Evolutionary conservation across 1,140 invertebrate species (phyloP).

Genomic region (Hyles vespertilio): DNA sequence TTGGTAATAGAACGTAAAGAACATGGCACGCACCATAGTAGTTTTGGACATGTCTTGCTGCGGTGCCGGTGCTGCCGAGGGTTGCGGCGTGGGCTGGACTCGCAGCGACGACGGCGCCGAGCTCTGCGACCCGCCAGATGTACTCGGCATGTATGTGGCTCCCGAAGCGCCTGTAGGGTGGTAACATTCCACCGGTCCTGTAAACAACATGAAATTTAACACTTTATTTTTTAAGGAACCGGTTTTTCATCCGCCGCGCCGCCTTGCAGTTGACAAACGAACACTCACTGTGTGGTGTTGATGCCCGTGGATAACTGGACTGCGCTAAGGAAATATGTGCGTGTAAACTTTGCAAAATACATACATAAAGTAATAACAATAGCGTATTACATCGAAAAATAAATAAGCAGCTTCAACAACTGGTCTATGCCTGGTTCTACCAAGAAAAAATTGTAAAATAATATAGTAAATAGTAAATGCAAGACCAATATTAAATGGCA

Average conservation of each 20-base stretch:
- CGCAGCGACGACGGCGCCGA: constrained; percentile 37
- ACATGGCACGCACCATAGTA: constrained; percentile 39
- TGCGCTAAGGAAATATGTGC: constrained; percentile 47
- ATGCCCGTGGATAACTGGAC: constrained; percentile 66
- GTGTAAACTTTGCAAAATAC: too few relatives aligned
- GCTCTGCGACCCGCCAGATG: constrained; percentile 35
- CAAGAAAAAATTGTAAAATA: neutral
- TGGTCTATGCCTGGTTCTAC: neutral
- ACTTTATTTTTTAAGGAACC: too few relatives aligned
- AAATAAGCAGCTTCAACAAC: constrained; percentile 1
- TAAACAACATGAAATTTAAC: constrained; percentile 3
- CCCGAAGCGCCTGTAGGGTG: constrained; percentile 45
- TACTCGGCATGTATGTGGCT: constrained; percentile 44
- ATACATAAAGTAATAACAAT: too few relatives aligned
- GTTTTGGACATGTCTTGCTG: constrained; percentile 59
- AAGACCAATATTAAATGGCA: too few relatives aligned
- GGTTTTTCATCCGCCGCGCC: too few relatives aligned
- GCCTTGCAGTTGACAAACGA: neutral
- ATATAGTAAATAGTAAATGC: too few relatives aligned
- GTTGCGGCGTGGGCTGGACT: constrained; percentile 48
- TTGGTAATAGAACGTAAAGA: neutral
- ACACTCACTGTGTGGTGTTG: constrained; percentile 69
- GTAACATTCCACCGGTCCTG: constrained; percentile 61
- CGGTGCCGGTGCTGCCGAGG: constrained; percentile 56
- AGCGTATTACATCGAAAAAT: neutral